Conservation (phyloP, 2,888 invertebrate species). For the Orthosia incerta region DNA sequence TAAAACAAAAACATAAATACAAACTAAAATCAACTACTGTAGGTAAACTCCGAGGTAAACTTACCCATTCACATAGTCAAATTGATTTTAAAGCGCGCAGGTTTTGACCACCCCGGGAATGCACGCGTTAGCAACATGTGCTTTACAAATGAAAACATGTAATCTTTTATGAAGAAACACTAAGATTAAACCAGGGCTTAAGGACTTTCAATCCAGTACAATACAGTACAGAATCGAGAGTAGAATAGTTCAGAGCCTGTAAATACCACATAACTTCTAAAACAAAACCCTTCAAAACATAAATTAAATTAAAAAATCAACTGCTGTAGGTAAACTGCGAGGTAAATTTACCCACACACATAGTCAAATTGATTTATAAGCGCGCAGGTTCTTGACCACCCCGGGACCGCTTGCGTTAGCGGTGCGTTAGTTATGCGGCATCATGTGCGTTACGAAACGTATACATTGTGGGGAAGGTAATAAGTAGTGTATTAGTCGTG, state of each 20-base stretch:
- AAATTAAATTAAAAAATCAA: conserved; percentile 8
- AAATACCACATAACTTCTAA: neutral
- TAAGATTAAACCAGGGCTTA: too few species aligned
- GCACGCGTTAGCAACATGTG: conserved; percentile 68
- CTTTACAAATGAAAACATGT: conserved; percentile 60
- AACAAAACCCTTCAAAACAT: conserved; percentile 11
- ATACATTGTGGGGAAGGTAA: conserved; percentile 68
- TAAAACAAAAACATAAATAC: conserved; percentile 22
- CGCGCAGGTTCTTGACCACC: conserved; percentile 57
- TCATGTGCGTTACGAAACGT: conserved; percentile 71
- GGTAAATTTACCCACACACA: conserved; percentile 43
- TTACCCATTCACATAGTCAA: conserved; percentile 40
- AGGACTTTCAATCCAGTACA: neutral
- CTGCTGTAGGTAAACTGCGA: conserved; percentile 12
- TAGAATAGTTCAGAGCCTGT: neutral
- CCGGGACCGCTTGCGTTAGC: conserved; percentile 60
- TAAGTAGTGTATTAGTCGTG: conserved; percentile 73
- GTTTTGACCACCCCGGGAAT: conserved; percentile 59
- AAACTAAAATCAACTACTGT: conserved; percentile 21
- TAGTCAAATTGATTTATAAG: conserved; percentile 53
- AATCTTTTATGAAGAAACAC: neutral
- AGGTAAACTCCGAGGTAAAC: conserved; percentile 16
- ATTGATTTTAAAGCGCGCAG: conserved; percentile 53
- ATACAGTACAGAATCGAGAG: neutral
- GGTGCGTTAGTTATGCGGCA: conserved; percentile 70